Evolutionary conservation across 2,888 invertebrate species (phyloP).

Genomic region (Sepioteuthis lessoniana): DNA sequence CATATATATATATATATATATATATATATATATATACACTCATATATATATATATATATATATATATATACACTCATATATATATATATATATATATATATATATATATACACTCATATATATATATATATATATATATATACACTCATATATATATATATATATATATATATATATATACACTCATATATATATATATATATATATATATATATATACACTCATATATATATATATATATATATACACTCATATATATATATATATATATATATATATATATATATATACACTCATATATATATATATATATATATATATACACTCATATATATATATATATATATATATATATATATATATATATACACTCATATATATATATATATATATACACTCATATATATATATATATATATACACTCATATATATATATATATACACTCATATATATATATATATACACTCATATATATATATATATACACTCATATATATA

Average conservation of each 20-base stretch:
- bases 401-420: neutral
- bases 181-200: neutral
- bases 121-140: too few species aligned
- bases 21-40: too few species aligned
- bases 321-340: too few species aligned
- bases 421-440: neutral
- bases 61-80: too few species aligned
- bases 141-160: neutral
- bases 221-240: neutral
- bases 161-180: neutral
- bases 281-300: neutral
- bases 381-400: neutral
- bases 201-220: neutral
- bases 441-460: neutral
- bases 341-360: too few species aligned
- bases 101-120: too few species aligned
- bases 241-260: neutral
- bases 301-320: too few species aligned
- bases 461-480: neutral
- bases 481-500: neutral
- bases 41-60: too few species aligned
- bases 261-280: constrained; percentile 1
- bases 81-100: too few species aligned
- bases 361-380: too few species aligned
- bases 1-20: too few species aligned